phyloP scores from a whole-genome alignment of 1,140 invertebrate genomes.

The Scylla paramamosain region DNA sequence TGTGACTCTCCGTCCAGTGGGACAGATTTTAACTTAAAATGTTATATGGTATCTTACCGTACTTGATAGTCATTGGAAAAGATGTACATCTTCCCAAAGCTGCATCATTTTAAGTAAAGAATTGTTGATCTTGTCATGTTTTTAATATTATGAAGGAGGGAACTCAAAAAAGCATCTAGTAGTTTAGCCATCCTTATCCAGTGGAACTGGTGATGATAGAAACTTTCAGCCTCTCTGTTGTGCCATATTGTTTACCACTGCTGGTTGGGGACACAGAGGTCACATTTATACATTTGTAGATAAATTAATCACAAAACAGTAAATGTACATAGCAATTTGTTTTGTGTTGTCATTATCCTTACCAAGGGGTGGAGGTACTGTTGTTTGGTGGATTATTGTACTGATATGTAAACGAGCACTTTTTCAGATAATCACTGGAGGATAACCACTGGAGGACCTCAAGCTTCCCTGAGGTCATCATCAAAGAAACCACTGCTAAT shows the following conservation, averaged over 20 bases:
- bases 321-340: constrained; percentile 36
- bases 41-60: not conserved
- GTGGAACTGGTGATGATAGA: not conserved
- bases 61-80: not conserved
- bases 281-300: constrained; percentile 60
- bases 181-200: not conserved
- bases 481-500: no score
- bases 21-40: not conserved
- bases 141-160: not conserved
- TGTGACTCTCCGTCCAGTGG: constrained; percentile 9
- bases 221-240: constrained; percentile 45
- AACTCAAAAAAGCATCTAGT: not conserved
- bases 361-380: no score
- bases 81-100: not conserved
- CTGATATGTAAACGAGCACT: no score
- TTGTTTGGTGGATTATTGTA: no score
- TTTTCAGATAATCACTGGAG: no score
- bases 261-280: not conserved
- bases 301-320: constrained; percentile 49
- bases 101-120: not conserved
- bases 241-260: not conserved
- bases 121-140: not conserved
- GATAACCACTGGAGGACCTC: no score
- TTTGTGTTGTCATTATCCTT: not conserved
- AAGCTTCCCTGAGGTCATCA: no score